Conservation (phyloP, 2,888 invertebrate species). For the Mythimna loreyi region DNA sequence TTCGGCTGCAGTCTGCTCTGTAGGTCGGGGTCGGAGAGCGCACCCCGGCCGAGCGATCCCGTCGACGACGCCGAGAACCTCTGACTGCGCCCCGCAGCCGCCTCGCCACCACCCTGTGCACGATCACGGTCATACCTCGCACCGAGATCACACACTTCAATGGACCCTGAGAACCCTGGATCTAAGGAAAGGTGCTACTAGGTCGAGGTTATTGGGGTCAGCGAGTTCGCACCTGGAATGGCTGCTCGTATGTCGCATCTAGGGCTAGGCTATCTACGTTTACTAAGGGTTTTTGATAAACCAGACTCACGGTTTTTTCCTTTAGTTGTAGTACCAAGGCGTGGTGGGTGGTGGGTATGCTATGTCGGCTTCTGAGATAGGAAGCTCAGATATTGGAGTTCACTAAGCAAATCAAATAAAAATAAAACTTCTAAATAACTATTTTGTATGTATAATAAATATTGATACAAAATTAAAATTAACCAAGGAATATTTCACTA, state of each 20-base stretch:
- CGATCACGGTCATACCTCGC: slow-evolving; percentile 68
- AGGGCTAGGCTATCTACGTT: slow-evolving; percentile 33
- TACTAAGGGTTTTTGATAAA: slow-evolving; percentile 10
- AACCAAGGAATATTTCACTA: neutral
- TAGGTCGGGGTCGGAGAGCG: slow-evolving; percentile 86
- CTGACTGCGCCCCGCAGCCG: slow-evolving; percentile 79
- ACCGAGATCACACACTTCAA: slow-evolving; percentile 73
- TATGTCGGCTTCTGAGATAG: slow-evolving; percentile 18
- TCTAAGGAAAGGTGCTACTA: slow-evolving; percentile 29
- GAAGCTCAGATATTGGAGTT: slow-evolving; percentile 2
- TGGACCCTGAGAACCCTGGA: slow-evolving; percentile 45
- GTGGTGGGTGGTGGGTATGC: slow-evolving; percentile 11
- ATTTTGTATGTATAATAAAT: neutral
- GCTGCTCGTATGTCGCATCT: slow-evolving; percentile 15
- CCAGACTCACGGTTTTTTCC: slow-evolving; percentile 35
- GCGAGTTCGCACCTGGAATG: slow-evolving; percentile 8
- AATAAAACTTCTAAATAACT: slow-evolving; percentile 14
- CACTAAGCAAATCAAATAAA: slow-evolving; percentile 21
- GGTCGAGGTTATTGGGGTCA: slow-evolving; percentile 6
- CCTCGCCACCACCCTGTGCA: slow-evolving; percentile 76
- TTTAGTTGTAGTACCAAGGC: slow-evolving; percentile 16
- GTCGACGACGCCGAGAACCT: slow-evolving; percentile 76
- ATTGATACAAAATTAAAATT: neutral
- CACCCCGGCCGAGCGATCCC: slow-evolving; percentile 82
- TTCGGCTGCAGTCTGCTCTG: slow-evolving; percentile 83